Percentiles rank a stretch among this genome's conserved stretches.
phyloP scores from a whole-genome alignment of 2,888 invertebrate genomes.

The Pollenia angustigena region DNA sequence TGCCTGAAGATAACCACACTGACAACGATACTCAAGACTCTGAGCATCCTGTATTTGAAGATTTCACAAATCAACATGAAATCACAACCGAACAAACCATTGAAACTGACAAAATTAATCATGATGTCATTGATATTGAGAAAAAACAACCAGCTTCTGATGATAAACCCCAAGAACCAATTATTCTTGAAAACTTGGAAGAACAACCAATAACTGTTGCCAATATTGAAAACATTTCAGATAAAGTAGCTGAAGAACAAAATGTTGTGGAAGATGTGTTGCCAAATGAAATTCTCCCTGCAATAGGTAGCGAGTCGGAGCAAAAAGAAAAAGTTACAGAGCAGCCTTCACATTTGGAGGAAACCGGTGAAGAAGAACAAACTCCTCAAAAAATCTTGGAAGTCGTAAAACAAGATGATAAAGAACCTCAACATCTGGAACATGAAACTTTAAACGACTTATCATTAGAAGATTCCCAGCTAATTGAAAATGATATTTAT shows the following conservation, averaged over 20 bases:
- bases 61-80: slow-evolving; percentile 35
- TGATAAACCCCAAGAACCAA: slow-evolving; percentile 10
- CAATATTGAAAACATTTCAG: background rate
- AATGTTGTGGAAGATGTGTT: slow-evolving; percentile 13
- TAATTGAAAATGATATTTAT: background rate
- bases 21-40: slow-evolving; percentile 15
- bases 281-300: background rate
- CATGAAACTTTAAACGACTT: background rate
- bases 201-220: slow-evolving; percentile 12
- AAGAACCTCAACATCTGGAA: background rate
- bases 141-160: background rate
- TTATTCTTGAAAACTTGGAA: slow-evolving; percentile 8
- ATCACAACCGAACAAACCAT: slow-evolving; percentile 38
- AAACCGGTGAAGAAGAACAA: slow-evolving; percentile 7
- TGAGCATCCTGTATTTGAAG: slow-evolving; percentile 32
- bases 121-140: slow-evolving; percentile 21
- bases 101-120: slow-evolving; percentile 34
- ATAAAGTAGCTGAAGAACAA: slow-evolving; percentile 29
- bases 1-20: slow-evolving; percentile 45
- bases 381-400: background rate
- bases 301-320: background rate
- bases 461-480: slow-evolving; percentile 9
- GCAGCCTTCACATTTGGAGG: background rate
- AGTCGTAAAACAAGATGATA: background rate
- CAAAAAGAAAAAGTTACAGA: background rate